Base-by-base conservation (phyloP, 2,113 vertebrate species). In the Jaculus jaculus region DNA sequence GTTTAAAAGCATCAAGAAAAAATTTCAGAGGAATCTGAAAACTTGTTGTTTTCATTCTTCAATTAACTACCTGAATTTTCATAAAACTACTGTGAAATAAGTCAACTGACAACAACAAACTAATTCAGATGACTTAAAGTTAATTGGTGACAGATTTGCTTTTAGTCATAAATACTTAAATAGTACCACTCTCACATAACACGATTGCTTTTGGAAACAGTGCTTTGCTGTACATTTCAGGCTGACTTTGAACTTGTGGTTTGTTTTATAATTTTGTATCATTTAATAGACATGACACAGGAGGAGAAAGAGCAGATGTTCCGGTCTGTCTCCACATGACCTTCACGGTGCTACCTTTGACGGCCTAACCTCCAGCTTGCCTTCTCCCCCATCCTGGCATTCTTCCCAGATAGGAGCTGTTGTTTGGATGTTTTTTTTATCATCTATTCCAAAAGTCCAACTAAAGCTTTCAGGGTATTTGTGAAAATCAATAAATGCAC, bases 21-120 rank as follows among this genome's bases (percentile, higher is more conserved):
- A 87, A 15, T 84, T 39, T 16, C 34, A 94, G 83, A 80, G 42
- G 47, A 77, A 91, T 54, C 26, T 68, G 54, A 75, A 84, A 85
- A 68, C 26, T 1, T 34, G 1, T 73, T 18, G 61, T 88, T 81
- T 73, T 58, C 34, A 47, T 30, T 37, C 18, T 78, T 69, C 69
- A 82, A 39, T 69, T 39, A 73, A 71, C 39, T 77, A n/a, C 10
- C n/a, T 23, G 28, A 94, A 89, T 77, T 61, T 5, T 47, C 39
- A 54, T 34, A 32, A 20, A 15, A 23, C 26, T 28, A 65, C n/a
- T 84, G n/a, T 92, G 42, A 39, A 90, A 24, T 23, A 92, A 74
- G 23, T 24, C 47, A 84, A 72, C 2, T 10, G 21, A 15, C 7
- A 73, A 4, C 17, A 84, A 16, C 21, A 84, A 68, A 54, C 23